Evolutionary conservation across 2,113 vertebrate species (phyloP), one percentile per base, ranked within the genome.

Genomic region (Pseudorasbora parva): DNA sequence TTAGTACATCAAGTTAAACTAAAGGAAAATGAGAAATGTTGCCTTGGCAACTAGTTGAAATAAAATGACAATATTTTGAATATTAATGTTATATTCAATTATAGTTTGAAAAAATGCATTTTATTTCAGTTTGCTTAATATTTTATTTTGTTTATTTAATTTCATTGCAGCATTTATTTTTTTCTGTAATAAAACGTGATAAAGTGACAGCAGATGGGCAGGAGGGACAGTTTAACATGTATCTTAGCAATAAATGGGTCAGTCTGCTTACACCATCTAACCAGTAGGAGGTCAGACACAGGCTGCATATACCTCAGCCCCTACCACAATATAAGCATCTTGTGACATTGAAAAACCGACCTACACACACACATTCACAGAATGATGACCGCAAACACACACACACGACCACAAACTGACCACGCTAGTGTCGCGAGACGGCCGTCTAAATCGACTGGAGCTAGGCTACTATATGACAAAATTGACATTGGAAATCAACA

Each of bases 261-360:
- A 72, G 41, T 47, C 41, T 59, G 54, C 56, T 15, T 9, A 59
- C 51, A 17, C n/a, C 17, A 43, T 23, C 54, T 19, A 64, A 62
- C n/a, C 37, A 78, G 23, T 9, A 15, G 37, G 23, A 78, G 56
- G n/a, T 45, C 33, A 43, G n/a, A 79, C 41, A 64, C 7, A 43
- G 75, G 54, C 37, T 78, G 69, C 37, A 30, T 56, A 59, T 11
- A 74, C 59, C 45, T n/a, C 77, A 79, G 27, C 30, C 47, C 30
- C 43, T 45, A 69, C 64, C 51, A 82, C 68, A 73, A 59, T 14
- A 60, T 17, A 59, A 82, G 51, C 66, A 43, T 59, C 66, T 43
- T 27, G 23, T 72, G 81, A 60, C 68, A 82, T 73, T 59, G 69
- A 81, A 81, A 71, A 72, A 72, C 41, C 69, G n/a, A 45, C 41